These are phyloP conservation scores for Malurus alboscapulatus DNA, from an alignment of 2,113 vertebrate genomes.

Conservation along the genomic window DNA sequence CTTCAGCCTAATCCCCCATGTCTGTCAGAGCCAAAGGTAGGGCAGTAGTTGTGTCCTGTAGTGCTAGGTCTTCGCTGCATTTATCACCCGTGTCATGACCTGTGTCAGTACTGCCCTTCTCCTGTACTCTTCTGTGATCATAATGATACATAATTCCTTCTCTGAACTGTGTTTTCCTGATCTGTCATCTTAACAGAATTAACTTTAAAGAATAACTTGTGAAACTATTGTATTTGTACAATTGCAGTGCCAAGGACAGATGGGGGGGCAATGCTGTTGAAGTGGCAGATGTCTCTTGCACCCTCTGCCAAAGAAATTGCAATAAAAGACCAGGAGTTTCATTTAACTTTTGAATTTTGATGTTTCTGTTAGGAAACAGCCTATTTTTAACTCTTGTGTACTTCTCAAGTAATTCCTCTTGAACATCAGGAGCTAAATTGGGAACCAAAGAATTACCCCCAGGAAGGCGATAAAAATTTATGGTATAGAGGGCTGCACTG, in stretches of 20 bases:
- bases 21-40: background rate
- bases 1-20: background rate
- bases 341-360: background rate
- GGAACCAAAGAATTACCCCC: background rate
- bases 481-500: background rate
- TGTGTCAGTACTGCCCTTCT: accelerated
- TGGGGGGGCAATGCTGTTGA: background rate
- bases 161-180: background rate
- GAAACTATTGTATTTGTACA: background rate
- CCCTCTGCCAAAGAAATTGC: background rate
- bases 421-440: background rate
- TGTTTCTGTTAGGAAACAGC: background rate
- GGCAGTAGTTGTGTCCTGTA: background rate
- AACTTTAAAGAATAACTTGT: background rate
- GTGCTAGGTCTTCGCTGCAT: background rate
- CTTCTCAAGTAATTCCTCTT: background rate
- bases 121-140: background rate
- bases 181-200: background rate
- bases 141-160: background rate
- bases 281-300: background rate
- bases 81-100: background rate
- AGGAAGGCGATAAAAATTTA: background rate
- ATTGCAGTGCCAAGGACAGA: background rate
- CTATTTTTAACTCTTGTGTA: background rate
- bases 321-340: background rate